Conservation (phyloP, 2,113 vertebrate species). For the Petrocephalus microphthalmus region DNA sequence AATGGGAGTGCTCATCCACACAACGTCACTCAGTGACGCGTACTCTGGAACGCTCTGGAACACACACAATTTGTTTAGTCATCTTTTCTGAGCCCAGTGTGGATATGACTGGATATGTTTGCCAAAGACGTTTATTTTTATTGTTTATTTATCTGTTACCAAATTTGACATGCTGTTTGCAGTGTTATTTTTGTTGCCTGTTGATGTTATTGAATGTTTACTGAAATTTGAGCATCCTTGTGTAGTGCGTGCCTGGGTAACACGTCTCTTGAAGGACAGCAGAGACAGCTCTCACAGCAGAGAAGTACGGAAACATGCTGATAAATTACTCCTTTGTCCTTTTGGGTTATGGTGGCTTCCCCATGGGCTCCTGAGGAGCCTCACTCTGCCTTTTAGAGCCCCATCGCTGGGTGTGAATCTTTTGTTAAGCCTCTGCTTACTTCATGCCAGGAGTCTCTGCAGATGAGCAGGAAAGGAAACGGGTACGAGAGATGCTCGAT, state of each 20-base stretch:
- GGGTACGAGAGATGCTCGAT: background rate
- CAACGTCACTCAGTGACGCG: background rate
- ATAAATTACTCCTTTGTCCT: constrained; percentile 42
- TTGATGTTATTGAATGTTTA: background rate
- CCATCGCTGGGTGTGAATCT: constrained; percentile 49
- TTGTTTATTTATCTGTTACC: background rate
- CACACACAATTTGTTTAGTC: background rate
- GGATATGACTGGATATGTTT: background rate
- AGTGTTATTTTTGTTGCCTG: background rate
- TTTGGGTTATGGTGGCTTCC: constrained; percentile 31
- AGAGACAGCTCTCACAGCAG: background rate
- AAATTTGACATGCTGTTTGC: background rate
- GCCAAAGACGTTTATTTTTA: background rate
- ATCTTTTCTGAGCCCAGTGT: background rate
- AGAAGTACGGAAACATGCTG: background rate
- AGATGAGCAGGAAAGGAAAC: background rate
- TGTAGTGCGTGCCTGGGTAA: background rate
- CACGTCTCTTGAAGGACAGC: background rate
- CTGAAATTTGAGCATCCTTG: background rate
- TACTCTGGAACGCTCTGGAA: constrained; percentile 1
- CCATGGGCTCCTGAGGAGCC: constrained; percentile 40
- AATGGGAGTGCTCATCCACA: background rate
- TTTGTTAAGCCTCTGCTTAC: constrained; percentile 12
- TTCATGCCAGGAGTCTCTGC: background rate
- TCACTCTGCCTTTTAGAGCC: constrained; percentile 48